A percentile compares a stretch with the other conserved stretches of the same genome.
These are phyloP conservation scores for Zaprionus lachaisei DNA, from an alignment of 1,140 invertebrate genomes.

Conservation along the genomic window DNA sequence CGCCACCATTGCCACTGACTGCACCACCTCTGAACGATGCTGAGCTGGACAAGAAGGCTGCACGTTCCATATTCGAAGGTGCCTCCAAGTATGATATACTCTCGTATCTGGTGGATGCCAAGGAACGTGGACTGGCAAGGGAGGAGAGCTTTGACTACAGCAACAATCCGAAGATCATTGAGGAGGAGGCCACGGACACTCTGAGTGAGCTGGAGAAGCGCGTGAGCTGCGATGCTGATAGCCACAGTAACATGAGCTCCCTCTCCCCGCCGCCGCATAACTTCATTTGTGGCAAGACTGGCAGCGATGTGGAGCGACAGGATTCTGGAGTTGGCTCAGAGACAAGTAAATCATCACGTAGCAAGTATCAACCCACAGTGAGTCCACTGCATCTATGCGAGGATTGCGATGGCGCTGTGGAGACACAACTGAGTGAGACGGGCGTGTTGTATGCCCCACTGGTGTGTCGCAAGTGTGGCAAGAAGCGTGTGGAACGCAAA, in stretches of 20 bases:
- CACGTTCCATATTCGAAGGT: conserved; percentile 91
- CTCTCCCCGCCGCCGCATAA: conserved; percentile 75
- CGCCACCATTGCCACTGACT: conserved; percentile 90
- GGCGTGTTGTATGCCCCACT: conserved; percentile 90
- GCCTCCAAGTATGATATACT: conserved; percentile 95
- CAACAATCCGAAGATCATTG: conserved; percentile 85
- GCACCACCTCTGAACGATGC: conserved; percentile 89
- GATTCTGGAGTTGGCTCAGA: conserved; percentile 97
- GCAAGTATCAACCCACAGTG: conserved; percentile 87
- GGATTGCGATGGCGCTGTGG: conserved; percentile 91
- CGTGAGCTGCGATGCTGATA: conserved; percentile 86
- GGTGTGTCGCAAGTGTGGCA: conserved; percentile 94
- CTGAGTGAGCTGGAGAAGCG: conserved; percentile 81
- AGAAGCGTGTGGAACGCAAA: conserved; percentile 94
- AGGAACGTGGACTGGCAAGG: conserved; percentile 89
- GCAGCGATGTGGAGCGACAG: conserved; percentile 92
- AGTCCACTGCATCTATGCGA: conserved; percentile 88
- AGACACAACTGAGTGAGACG: conserved; percentile 88
- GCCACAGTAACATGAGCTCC: conserved; percentile 86
- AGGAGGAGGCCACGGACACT: conserved; percentile 86
- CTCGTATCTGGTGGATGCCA: conserved; percentile 94
- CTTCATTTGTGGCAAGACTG: conserved; percentile 67
- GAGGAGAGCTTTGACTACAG: conserved; percentile 88
- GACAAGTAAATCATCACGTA: conserved; percentile 94
- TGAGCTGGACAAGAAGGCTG: conserved; percentile 87